Conservation (phyloP, 1,140 invertebrate genomes). For the Zaprionus tsacasi region DNA sequence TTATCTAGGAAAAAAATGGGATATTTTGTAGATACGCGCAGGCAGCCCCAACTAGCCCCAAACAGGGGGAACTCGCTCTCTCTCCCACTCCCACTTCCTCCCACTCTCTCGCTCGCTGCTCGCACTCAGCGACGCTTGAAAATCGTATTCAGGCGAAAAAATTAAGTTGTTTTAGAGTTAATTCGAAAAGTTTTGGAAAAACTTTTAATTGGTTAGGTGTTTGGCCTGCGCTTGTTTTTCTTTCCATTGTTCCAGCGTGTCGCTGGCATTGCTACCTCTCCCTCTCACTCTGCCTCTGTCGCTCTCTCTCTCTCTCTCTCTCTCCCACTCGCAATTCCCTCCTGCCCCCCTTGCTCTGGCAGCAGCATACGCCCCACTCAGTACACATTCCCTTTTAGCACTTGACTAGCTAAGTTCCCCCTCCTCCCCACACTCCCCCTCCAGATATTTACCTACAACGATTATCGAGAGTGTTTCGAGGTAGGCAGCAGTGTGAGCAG, state of each 20-base stretch:
- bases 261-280: constrained; percentile 4
- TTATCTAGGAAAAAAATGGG: constrained; percentile 50
- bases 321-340: no score
- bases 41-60: not conserved
- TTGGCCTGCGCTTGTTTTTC: constrained; percentile 29
- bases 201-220: constrained; percentile 70
- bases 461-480: not conserved
- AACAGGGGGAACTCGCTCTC: constrained; percentile 22
- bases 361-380: not conserved
- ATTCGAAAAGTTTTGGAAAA: constrained; percentile 62
- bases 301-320: no score
- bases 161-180: constrained; percentile 70
- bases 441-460: not conserved
- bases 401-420: not conserved
- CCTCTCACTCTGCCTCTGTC: no score
- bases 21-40: constrained; percentile 46
- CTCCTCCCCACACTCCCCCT: no score
- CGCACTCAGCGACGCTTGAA: constrained; percentile 1
- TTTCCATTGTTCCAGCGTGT: constrained; percentile 20
- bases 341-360: no score
- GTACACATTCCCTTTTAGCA: no score
- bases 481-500: not conserved
- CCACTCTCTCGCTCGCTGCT: no score
- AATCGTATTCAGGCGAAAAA: constrained; percentile 25
- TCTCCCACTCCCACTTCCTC: no score